Conservation (phyloP, 2,113 vertebrate species). For the Echinops telfairi region DNA sequence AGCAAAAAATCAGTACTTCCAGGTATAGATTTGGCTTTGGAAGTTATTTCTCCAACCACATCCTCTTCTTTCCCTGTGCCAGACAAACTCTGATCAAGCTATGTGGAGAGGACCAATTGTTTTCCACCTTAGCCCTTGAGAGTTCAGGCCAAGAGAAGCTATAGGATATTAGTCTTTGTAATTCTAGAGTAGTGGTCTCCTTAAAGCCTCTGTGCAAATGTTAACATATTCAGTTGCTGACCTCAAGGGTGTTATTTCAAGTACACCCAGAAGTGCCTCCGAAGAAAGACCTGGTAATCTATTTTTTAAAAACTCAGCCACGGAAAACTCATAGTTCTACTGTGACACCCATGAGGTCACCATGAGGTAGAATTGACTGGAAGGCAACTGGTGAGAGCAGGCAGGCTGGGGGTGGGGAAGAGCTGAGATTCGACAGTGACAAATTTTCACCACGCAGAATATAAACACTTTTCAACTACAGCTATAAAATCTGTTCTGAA, state of each 20-base stretch:
- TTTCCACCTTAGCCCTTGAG: not conserved
- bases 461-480: not conserved
- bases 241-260: not conserved
- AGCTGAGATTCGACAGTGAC: not conserved
- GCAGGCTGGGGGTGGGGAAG: not conserved
- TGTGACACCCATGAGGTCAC: not conserved
- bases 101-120: not conserved
- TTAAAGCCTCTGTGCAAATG: not conserved
- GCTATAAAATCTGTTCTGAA: not conserved
- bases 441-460: not conserved
- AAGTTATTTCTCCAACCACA: not conserved
- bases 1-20: not conserved
- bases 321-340: not conserved
- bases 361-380: not conserved
- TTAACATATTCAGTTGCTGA: not conserved
- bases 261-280: not conserved
- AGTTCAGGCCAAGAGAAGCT: slow-evolving; percentile 41
- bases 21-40: not conserved
- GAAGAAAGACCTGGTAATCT: not conserved
- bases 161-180: not conserved
- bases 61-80: not conserved
- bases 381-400: not conserved
- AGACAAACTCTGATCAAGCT: slow-evolving; percentile 16
- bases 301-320: not conserved
- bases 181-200: not conserved